Evolutionary conservation across 2,888 invertebrate species (phyloP).

Genomic region (Thumatha senex): DNA sequence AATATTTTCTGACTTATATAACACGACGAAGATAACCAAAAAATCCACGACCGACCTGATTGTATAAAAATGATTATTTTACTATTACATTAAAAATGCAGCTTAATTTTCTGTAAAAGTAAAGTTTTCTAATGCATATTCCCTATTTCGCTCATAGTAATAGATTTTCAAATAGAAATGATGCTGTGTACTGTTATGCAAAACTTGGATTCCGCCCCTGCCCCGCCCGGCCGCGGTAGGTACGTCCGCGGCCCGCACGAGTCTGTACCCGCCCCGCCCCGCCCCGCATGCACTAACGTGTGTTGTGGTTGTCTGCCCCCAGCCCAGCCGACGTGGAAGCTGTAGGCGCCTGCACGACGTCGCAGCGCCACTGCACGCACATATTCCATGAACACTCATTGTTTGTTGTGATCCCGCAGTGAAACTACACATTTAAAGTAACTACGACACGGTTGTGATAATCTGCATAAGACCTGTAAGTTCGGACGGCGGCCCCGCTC

Average conservation of each 20-base stretch:
- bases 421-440: conserved; percentile 76
- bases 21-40: too few relatives aligned
- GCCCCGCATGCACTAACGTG: conserved; percentile 76
- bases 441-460: conserved; percentile 78
- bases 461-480: conserved; percentile 75
- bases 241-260: conserved; percentile 19
- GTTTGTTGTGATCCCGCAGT: conserved; percentile 83
- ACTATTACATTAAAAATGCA: too few relatives aligned
- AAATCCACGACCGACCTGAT: too few relatives aligned
- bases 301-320: conserved; percentile 71
- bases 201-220: conserved; percentile 20
- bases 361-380: conserved; percentile 76
- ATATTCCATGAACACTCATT: conserved; percentile 82
- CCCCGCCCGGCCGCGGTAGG: conserved; percentile 21
- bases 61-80: too few relatives aligned
- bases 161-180: conserved; percentile 14
- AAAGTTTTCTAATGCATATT: too few relatives aligned
- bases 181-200: conserved; percentile 18
- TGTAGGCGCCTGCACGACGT: conserved; percentile 71
- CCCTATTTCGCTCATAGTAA: conserved; percentile 1
- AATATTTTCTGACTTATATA: too few relatives aligned
- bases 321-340: conserved; percentile 78
- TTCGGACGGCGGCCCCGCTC: conserved; percentile 69
- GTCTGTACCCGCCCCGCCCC: conserved; percentile 15
- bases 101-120: too few relatives aligned